Base-by-base conservation (phyloP, 2,113 vertebrate genomes). In the Otis tarda region DNA sequence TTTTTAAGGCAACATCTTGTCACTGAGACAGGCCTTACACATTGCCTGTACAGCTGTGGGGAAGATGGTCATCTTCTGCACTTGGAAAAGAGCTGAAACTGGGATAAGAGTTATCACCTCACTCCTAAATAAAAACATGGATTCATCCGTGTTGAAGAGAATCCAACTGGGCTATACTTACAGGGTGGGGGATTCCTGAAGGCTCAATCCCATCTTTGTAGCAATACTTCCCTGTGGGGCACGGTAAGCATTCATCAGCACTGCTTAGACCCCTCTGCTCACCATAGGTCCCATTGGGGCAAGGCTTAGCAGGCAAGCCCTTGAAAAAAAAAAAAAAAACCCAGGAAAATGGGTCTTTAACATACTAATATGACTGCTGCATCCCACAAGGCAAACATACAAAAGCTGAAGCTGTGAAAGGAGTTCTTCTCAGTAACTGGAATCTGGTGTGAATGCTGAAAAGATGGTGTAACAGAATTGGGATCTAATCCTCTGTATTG, bases 231-330 rank as follows among this genome's bases (percentile, higher is more conserved):
- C 98, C 98, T 64, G 93, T 78, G 7, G 99, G 98, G 95, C 99
- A 99, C 4, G 52, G 90, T 7, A 84, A 84, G 80, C 99, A 99
- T 14, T 98, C 98, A 6, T 95, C 98, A 76, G 96, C 75, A 3
- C 98, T 97, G 75, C 98, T 96, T 19, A 99, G 96, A 37, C 98
- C 99, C 35, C 97, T 97, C 60, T 89, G 95, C 35, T 93, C 97
- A 30, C 98, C 70, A 21, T 98, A 99, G 21, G 98, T 99, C 57
- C 99, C 99, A 56, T 98, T 99, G 17, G 99, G 98, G 83, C 99
- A 99, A 12, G 98, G 97, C 71, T 97, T 94, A 9, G 98, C 98
- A 49, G 97, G 98, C 14, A 98, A 98, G 65, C 98, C 97, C 99
- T 99, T 59, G 49, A 75, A 53, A 43, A 0, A 7, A 35, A 74